Evolutionary conservation across 2,797 vertebrate species (phyloP).

Genomic region (Bradypodion ventrale): DNA sequence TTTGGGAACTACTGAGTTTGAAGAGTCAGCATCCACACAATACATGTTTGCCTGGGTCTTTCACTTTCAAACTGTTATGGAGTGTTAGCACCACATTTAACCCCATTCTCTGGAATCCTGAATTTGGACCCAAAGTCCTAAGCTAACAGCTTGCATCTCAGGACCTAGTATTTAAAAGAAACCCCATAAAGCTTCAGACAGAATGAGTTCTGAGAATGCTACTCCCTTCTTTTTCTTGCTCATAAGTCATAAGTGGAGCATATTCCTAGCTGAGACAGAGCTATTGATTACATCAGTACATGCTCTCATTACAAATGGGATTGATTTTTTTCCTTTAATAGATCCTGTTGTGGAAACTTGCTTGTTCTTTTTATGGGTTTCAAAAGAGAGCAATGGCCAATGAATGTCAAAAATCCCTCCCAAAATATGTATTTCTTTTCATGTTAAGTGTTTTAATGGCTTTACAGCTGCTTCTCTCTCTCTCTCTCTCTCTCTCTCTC

Average conservation of each 20-base stretch:
- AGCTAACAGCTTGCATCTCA: neutral
- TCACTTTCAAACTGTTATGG: neutral
- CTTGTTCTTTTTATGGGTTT: neutral
- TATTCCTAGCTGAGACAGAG: neutral
- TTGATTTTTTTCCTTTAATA: conserved; percentile 22
- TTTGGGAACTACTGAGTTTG: neutral
- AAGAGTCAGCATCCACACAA: neutral
- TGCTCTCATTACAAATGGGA: conserved; percentile 8
- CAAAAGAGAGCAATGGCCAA: neutral
- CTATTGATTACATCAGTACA: neutral
- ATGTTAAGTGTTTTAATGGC: neutral
- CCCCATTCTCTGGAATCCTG: too few relatives aligned
- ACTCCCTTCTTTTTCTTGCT: neutral
- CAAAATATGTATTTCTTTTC: neutral
- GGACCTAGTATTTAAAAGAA: neutral
- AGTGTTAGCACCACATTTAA: neutral
- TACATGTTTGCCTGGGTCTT: neutral
- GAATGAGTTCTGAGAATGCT: conserved; percentile 10
- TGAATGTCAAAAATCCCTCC: neutral
- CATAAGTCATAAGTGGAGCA: conserved; percentile 6
- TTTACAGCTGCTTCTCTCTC: conserved; percentile 4
- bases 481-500: too few relatives aligned
- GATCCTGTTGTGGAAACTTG: neutral
- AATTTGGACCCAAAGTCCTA: neutral
- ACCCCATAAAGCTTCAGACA: neutral